These are phyloP conservation scores for Caenorhabditis becei DNA, from an alignment of 2,888 invertebrate species.

Conservation along the genomic window DNA sequence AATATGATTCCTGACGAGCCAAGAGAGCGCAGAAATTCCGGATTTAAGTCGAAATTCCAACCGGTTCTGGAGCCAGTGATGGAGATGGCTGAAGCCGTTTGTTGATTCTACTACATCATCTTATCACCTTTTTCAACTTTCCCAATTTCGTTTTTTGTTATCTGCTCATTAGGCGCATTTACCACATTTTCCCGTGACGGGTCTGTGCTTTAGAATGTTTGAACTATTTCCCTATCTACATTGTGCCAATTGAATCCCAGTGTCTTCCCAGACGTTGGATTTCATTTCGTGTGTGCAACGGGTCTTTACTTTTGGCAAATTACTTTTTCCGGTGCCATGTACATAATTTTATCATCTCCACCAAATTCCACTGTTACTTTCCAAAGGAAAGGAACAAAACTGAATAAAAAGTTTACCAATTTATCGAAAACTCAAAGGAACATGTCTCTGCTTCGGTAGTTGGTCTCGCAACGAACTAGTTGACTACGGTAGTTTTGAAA, in stretches of 20 bases:
- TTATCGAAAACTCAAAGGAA: conserved; percentile 4
- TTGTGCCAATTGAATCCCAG: conserved; percentile 17
- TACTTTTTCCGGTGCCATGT: conserved; percentile 35
- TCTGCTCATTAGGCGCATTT: conserved; percentile 24
- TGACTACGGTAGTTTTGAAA: neutral
- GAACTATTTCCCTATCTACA: neutral
- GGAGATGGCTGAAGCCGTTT: conserved; percentile 77
- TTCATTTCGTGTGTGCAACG: conserved; percentile 23
- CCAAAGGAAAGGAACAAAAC: neutral
- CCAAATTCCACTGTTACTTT: neutral
- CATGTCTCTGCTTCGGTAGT: neutral
- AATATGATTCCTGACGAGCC: conserved; percentile 69
- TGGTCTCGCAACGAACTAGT: conserved; percentile 13
- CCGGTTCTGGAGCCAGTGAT: conserved; percentile 78
- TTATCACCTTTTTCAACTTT: neutral
- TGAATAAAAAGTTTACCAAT: neutral
- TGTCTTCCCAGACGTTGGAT: neutral
- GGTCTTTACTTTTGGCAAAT: conserved; percentile 20
- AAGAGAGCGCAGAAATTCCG: conserved; percentile 74
- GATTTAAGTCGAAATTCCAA: conserved; percentile 69
- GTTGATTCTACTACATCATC: conserved; percentile 24
- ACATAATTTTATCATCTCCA: conserved; percentile 26
- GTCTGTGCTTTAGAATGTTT: conserved; percentile 51
- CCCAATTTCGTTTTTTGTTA: neutral
- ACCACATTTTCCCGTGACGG: conserved; percentile 43